These are phyloP conservation scores for Galagoides demidoff DNA, from an alignment of 2,797 vertebrate species.

Conservation along the genomic window DNA sequence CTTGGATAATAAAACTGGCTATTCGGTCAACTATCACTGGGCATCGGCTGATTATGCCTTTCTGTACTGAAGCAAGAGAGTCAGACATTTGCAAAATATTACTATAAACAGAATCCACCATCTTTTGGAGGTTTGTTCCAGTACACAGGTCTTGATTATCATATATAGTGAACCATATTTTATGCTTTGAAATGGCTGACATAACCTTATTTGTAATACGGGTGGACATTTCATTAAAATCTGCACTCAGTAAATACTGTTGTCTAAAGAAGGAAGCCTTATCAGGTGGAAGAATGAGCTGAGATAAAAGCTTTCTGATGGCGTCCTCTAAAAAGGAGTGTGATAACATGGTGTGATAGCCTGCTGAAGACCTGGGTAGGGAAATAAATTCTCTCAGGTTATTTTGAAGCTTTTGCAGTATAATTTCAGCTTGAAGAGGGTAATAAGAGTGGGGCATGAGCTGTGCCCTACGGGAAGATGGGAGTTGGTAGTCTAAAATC, in stretches of 20 bases:
- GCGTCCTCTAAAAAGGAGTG: slow-evolving; percentile 77
- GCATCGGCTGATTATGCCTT: slow-evolving; percentile 58
- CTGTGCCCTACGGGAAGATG: slow-evolving; percentile 53
- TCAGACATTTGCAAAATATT: slow-evolving; percentile 71
- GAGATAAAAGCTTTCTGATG: slow-evolving; percentile 70
- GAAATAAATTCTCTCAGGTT: slow-evolving; percentile 51
- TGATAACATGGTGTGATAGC: slow-evolving; percentile 71
- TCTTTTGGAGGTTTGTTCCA: slow-evolving; percentile 70
- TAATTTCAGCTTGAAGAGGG: slow-evolving; percentile 67
- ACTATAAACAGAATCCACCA: slow-evolving; percentile 80
- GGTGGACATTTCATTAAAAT: slow-evolving; percentile 73
- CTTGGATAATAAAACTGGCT: slow-evolving; percentile 82
- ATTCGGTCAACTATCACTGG: slow-evolving; percentile 69
- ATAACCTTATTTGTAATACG: slow-evolving; percentile 74
- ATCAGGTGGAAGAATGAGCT: slow-evolving; percentile 19
- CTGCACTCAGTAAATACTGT: neutral
- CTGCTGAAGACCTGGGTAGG: neutral
- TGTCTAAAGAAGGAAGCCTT: slow-evolving; percentile 20
- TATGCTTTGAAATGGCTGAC: slow-evolving; percentile 82
- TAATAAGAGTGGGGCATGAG: slow-evolving; percentile 26
- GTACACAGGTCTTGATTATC: slow-evolving; percentile 54
- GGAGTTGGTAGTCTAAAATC: slow-evolving; percentile 79
- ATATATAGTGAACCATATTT: slow-evolving; percentile 78
- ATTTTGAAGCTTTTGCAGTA: slow-evolving; percentile 71
- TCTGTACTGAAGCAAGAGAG: slow-evolving; percentile 70